A percentile compares a stretch with the other conserved stretches of the same genome.
phyloP scores from a whole-genome alignment of 2,888 invertebrate species.

The Sycophila texana region DNA sequence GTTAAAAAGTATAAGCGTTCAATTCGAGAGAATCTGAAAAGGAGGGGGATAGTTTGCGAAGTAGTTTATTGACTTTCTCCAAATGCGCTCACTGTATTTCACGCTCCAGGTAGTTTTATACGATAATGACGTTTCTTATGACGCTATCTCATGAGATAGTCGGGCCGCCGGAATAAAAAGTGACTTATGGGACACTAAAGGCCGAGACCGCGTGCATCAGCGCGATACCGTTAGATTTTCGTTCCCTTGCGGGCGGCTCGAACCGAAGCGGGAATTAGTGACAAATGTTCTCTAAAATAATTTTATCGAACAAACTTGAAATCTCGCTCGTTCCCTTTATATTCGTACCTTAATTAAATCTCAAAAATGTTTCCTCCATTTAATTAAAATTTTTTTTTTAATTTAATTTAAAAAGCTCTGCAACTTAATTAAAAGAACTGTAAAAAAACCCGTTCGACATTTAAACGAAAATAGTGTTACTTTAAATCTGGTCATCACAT shows the following conservation, averaged over 20 bases:
- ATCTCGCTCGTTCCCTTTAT: neutral
- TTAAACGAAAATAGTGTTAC: too few relatives aligned
- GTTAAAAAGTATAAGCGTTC: neutral
- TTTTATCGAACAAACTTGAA: neutral
- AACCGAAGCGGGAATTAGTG: neutral
- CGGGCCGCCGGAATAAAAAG: constrained; percentile 42
- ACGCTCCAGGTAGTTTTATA: constrained; percentile 34
- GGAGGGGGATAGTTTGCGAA: neutral
- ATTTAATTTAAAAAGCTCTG: too few relatives aligned
- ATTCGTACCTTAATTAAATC: too few relatives aligned
- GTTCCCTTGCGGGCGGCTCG: neutral
- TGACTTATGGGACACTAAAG: constrained; percentile 45
- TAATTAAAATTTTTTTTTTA: too few relatives aligned
- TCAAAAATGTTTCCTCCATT: too few relatives aligned
- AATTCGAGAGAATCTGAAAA: constrained; percentile 10
- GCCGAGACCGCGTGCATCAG: constrained; percentile 9
- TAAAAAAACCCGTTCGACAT: too few relatives aligned
- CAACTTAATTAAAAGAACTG: too few relatives aligned
- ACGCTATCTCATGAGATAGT: constrained; percentile 35
- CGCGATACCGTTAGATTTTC: constrained; percentile 34
- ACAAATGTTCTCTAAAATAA: neutral
- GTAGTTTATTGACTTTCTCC: constrained; percentile 49
- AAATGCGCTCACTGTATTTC: constrained; percentile 40
- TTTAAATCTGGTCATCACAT: too few relatives aligned
- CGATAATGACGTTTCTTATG: constrained; percentile 52